Percentiles rank a stretch among this genome's conserved stretches.
Evolutionary conservation across 2,113 vertebrate species (phyloP).

Genomic region (Lophius piscatorius): DNA sequence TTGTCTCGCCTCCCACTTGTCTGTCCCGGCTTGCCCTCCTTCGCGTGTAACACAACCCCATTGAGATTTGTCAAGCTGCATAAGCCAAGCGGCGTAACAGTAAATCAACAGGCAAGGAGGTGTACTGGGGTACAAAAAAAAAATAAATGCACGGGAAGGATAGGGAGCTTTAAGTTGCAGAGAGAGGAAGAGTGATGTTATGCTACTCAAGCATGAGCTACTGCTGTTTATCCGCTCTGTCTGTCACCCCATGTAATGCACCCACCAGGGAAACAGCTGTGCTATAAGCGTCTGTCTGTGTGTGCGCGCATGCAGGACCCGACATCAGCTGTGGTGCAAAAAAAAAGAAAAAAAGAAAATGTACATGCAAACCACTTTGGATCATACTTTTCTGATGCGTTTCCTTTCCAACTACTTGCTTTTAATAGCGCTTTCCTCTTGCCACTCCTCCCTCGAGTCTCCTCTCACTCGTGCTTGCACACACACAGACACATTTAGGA

Average conservation of each 20-base stretch:
- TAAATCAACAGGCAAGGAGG: slow-evolving; percentile 76
- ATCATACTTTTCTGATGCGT: slow-evolving; percentile 58
- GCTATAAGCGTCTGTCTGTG: slow-evolving; percentile 6
- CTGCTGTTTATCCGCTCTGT: slow-evolving; percentile 62
- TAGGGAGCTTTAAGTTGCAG: slow-evolving; percentile 34
- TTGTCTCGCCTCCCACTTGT: slow-evolving; percentile 48
- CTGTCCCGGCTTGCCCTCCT: slow-evolving; percentile 13
- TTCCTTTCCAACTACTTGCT: slow-evolving; percentile 69
- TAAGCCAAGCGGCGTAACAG: slow-evolving; percentile 61
- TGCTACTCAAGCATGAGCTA: slow-evolving; percentile 74
- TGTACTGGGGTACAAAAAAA: slow-evolving; percentile 61
- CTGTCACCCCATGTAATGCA: slow-evolving; percentile 64
- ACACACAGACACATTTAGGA: slow-evolving; percentile 75
- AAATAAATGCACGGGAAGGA: background rate
- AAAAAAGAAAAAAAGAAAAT: slow-evolving; percentile 29
- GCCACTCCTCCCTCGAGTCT: slow-evolving; percentile 27
- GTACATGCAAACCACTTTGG: slow-evolving; percentile 61
- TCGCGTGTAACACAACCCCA: slow-evolving; percentile 52
- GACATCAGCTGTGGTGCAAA: slow-evolving; percentile 60
- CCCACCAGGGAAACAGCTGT: slow-evolving; percentile 1
- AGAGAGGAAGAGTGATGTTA: slow-evolving; percentile 57
- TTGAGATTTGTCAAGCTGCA: slow-evolving; percentile 62
- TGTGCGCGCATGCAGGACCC: slow-evolving; percentile 12
- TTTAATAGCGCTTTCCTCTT: slow-evolving; percentile 64
- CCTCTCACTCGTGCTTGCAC: slow-evolving; percentile 40